These are phyloP conservation scores for Drosophila acutilabella DNA, from an alignment of 2,888 invertebrate species.

Conservation along the genomic window DNA sequence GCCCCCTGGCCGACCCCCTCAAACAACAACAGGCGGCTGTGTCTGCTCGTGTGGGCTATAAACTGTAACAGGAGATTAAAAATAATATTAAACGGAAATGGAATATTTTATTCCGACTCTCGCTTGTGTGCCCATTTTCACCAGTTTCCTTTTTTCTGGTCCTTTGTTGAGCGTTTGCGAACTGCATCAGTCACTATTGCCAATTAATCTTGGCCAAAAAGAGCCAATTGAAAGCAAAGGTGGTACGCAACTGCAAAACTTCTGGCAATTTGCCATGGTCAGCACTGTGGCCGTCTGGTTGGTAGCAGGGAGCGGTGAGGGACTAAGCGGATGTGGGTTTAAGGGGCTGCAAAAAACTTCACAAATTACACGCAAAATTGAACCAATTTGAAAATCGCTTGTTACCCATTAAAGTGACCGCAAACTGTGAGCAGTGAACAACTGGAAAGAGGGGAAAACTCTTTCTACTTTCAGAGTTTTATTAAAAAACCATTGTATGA, in stretches of 20 bases:
- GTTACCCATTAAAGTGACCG: conserved; percentile 70
- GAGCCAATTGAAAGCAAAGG: conserved; percentile 11
- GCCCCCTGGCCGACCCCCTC: neutral
- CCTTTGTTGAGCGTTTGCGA: conserved; percentile 16
- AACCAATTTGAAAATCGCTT: conserved; percentile 56
- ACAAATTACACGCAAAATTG: conserved; percentile 71
- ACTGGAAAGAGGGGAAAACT: neutral
- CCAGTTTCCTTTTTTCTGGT: neutral
- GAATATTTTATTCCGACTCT: conserved; percentile 68
- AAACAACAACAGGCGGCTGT: neutral
- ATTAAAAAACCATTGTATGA: conserved; percentile 48
- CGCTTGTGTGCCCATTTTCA: conserved; percentile 11
- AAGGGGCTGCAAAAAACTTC: conserved; percentile 26
- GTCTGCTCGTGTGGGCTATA: conserved; percentile 50
- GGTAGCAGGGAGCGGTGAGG: too few species aligned
- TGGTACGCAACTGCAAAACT: conserved; percentile 15
- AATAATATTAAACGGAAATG: conserved; percentile 74
- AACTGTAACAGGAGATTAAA: conserved; percentile 73
- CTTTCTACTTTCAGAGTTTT: conserved; percentile 13
- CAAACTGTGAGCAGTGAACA: conserved; percentile 48
- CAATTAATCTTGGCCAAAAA: conserved; percentile 50
- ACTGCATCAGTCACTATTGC: conserved; percentile 43
- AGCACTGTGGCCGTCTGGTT: conserved; percentile 18
- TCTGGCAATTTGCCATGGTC: conserved; percentile 57
- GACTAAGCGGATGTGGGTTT: too few species aligned